Base-by-base conservation (phyloP, 2,797 vertebrate species). In the Crax fasciolata region DNA sequence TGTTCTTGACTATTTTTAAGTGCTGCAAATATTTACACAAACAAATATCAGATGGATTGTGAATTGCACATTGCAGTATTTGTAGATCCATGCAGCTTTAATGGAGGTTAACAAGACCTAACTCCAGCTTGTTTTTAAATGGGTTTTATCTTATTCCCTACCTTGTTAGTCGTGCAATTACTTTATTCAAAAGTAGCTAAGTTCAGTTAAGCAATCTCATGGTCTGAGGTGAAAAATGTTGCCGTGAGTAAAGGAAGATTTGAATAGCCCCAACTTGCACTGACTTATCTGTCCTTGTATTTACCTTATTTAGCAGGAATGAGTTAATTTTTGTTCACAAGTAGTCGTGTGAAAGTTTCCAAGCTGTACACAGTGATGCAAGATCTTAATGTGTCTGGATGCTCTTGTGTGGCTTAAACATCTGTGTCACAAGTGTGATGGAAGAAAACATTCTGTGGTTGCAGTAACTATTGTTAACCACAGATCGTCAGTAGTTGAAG, bases 401-500 rank as follows among this genome's bases (percentile, higher is more conserved):
- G 24, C 19, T 9, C 17, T 41, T n/a, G 25, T 28, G n/a, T 70
- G 39, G 7, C 70, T 67, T 77, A 46, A 44, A 13, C 19, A 21
- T 28, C 28, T 9, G 39, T 67, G 84, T 17, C 9, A 1, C 35
- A 7, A 58, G 11, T 2, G 6, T 49, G 28, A 20, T 46, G 44
- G 39, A 8, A 38, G 24, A 43, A 38, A 67, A 25, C 13, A 8
- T n/a, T 8, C 21, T 0, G 4, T 73, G 55, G 44, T 55, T 95
- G 85, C 85, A 94, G 90, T 94, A 93, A 91, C 87, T 67, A 12
- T 17, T 39, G 39, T 43, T 91, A 94, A 77, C 89, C 84, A 87
- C 82, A 71, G 84, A 70, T 94, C 1, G 7, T 95, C 91, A 95
- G 67, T 77, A 89, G 79, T 6, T 58, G 61, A 67, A 93, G 92